Evolutionary conservation across 1,140 invertebrate genomes (phyloP).

Genomic region (Pseudomyrmex dendroicus): DNA sequence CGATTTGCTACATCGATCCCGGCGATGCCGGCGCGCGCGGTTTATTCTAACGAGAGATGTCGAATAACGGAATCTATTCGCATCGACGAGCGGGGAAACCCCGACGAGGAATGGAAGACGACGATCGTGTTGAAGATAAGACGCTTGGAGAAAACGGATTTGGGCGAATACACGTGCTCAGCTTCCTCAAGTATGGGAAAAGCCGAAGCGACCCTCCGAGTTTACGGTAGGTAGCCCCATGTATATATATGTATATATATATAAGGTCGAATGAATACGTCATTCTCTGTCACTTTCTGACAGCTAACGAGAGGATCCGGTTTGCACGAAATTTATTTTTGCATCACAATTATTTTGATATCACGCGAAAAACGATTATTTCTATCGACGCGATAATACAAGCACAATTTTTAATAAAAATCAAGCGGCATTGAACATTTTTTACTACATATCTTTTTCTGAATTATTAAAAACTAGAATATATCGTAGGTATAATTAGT

Average conservation of each 20-base stretch:
- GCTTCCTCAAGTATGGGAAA: constrained; percentile 90
- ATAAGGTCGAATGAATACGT: constrained; percentile 17
- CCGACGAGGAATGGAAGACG: constrained; percentile 85
- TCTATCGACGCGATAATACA: neutral
- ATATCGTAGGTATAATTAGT: too few relatives aligned
- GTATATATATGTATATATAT: neutral
- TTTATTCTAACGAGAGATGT: constrained; percentile 54
- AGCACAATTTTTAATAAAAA: neutral
- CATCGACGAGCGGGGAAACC: constrained; percentile 73
- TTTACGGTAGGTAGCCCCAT: constrained; percentile 87
- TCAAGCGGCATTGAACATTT: too few relatives aligned
- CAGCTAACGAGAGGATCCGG: neutral
- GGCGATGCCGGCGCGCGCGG: neutral
- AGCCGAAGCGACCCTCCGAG: constrained; percentile 88
- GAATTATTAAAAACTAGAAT: too few relatives aligned
- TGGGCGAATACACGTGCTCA: constrained; percentile 90
- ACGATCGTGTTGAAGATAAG: constrained; percentile 88
- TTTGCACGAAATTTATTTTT: neutral
- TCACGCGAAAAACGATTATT: neutral
- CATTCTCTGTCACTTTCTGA: constrained; percentile 10
- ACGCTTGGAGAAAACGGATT: constrained; percentile 87
- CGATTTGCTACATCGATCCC: constrained; percentile 37
- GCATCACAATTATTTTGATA: neutral
- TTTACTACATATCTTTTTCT: too few relatives aligned
- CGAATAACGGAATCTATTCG: constrained; percentile 51